These are phyloP conservation scores for Onthophagus taurus DNA, from an alignment of 1,140 invertebrate genomes.

Conservation along the genomic window DNA sequence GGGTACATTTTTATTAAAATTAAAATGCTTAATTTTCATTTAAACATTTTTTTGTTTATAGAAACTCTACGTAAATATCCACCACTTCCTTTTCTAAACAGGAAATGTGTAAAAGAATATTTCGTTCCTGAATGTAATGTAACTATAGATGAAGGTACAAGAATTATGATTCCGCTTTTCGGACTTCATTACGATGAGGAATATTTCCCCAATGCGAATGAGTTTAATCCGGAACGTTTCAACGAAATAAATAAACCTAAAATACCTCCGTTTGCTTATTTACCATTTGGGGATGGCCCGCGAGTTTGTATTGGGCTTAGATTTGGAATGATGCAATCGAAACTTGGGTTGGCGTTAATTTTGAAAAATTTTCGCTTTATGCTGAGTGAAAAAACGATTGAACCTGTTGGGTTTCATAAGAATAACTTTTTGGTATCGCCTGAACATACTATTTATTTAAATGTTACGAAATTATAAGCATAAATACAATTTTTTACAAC, in stretches of 20 bases:
- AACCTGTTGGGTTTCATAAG: too few species aligned
- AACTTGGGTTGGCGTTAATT: constrained; percentile 1
- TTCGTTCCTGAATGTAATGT: constrained; percentile 6
- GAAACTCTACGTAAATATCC: constrained; percentile 12
- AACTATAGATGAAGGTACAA: constrained; percentile 19
- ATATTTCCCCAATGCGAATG: constrained; percentile 44
- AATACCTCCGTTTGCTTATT: constrained; percentile 26
- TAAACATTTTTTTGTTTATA: background rate
- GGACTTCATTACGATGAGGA: constrained; percentile 38
- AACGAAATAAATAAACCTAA: constrained; percentile 32
- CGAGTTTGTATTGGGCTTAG: constrained; percentile 53
- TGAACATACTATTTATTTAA: too few species aligned
- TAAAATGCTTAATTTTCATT: background rate
- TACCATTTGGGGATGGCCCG: constrained; percentile 37
- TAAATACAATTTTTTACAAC: too few species aligned
- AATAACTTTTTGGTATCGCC: too few species aligned
- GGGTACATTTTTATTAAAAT: constrained; percentile 24
- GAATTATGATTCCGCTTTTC: constrained; percentile 31
- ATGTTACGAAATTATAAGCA: too few species aligned
- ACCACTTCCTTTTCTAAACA: constrained; percentile 11
- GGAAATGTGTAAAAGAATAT: constrained; percentile 1
- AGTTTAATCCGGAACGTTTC: constrained; percentile 46
- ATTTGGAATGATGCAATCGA: constrained; percentile 1
- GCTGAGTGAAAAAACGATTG: too few species aligned
- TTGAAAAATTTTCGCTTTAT: constrained; percentile 4